Evolutionary conservation across 2,888 invertebrate genomes (phyloP).

Genomic region (Agonopterix arenella): DNA sequence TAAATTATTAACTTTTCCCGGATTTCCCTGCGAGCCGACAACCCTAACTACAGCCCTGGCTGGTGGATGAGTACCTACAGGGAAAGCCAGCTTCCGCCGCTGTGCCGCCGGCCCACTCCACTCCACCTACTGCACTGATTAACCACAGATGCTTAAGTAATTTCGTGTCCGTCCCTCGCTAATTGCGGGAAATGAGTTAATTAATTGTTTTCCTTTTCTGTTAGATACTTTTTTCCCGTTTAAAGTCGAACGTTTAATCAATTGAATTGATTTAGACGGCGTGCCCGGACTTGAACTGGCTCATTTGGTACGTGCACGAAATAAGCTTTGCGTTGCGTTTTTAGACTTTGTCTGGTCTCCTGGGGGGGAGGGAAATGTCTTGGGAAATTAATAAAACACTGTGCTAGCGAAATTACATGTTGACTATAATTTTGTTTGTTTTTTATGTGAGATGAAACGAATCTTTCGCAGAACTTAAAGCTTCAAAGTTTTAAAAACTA

Average conservation of each 20-base stretch:
- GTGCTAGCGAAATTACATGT: too few relatives aligned
- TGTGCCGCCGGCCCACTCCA: constrained; percentile 13
- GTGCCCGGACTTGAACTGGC: constrained; percentile 14
- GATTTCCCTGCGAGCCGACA: too few relatives aligned
- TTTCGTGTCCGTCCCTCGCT: constrained; percentile 57
- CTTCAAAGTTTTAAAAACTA: too few relatives aligned
- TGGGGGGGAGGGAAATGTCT: not conserved
- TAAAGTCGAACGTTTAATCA: constrained; percentile 24
- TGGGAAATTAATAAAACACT: too few relatives aligned
- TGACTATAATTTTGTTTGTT: too few relatives aligned
- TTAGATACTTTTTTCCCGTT: constrained; percentile 39
- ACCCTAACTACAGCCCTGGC: constrained; percentile 2
- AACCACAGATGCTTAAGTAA: constrained; percentile 61
- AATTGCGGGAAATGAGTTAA: constrained; percentile 67
- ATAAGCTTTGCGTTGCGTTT: constrained; percentile 8
- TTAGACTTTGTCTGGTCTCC: not conserved
- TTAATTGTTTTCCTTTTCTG: constrained; percentile 68
- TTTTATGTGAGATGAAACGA: too few relatives aligned
- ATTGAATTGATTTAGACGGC: constrained; percentile 27
- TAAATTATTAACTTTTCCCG: too few relatives aligned
- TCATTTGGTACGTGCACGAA: constrained; percentile 15
- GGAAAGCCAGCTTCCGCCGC: constrained; percentile 47
- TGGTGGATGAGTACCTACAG: constrained; percentile 26
- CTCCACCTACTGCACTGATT: constrained; percentile 34
- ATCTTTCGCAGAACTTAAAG: too few relatives aligned